phyloP scores from a whole-genome alignment of 2,113 vertebrate species.

The Plotosus lineatus region DNA sequence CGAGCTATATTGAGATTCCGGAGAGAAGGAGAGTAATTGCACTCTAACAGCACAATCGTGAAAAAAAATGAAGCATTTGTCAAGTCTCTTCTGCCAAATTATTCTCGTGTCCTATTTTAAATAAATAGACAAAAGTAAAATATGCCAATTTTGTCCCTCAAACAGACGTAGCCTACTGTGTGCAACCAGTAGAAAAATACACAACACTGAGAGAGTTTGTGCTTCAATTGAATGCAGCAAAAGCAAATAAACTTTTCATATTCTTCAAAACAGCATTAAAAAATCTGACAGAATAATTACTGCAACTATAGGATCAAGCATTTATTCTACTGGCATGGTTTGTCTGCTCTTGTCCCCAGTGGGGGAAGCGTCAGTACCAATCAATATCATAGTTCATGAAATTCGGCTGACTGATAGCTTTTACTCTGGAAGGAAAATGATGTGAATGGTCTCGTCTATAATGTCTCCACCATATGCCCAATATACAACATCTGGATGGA shows the following conservation, averaged over 20 bases:
- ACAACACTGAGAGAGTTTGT: background rate
- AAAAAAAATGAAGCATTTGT: background rate
- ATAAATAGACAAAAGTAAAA: constrained; percentile 30
- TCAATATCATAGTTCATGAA: background rate
- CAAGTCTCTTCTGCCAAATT: constrained; percentile 16
- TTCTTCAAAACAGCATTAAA: background rate
- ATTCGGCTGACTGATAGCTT: background rate
- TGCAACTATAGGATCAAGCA: background rate
- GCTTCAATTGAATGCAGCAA: background rate
- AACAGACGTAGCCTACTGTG: background rate
- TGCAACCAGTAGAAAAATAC: constrained; percentile 23
- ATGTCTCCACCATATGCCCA: background rate
- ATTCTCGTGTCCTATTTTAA: constrained; percentile 22
- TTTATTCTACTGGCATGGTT: background rate
- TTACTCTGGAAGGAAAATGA: background rate
- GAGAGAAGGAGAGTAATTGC: background rate
- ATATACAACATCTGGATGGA: background rate
- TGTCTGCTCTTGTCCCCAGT: background rate
- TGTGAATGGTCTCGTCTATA: background rate
- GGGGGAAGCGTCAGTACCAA: background rate
- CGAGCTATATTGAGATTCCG: background rate
- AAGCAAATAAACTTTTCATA: background rate
- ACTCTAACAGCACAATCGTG: background rate
- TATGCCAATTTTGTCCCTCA: constrained; percentile 17
- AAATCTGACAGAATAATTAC: background rate